These are phyloP conservation scores for Chinchilla lanigera DNA, from an alignment of 2,113 vertebrate species.

Conservation along the genomic window DNA sequence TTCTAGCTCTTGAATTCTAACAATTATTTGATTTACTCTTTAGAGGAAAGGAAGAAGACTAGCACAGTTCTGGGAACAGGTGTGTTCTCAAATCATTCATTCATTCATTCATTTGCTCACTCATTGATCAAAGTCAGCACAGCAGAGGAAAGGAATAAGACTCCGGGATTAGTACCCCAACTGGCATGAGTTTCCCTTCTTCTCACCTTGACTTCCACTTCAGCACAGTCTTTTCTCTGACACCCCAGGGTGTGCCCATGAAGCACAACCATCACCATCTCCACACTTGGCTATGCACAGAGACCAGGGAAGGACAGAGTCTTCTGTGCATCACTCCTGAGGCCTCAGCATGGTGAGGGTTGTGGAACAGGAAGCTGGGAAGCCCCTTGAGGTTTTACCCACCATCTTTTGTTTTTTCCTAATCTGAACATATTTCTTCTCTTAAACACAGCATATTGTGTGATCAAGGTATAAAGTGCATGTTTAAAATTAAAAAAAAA, in stretches of 20 bases:
- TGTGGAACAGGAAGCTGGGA: neutral
- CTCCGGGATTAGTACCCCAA: neutral
- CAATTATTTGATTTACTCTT: neutral
- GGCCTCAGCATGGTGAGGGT: neutral
- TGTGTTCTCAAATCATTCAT: neutral
- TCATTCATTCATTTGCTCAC: neutral
- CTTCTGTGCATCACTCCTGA: too few species aligned
- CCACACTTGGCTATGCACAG: rapidly evolving
- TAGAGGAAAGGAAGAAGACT: neutral
- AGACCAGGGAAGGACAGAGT: neutral
- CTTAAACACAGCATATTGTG: neutral
- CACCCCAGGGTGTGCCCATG: neutral
- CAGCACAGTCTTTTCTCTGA: neutral
- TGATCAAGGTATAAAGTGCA: neutral
- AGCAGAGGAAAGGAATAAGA: neutral
- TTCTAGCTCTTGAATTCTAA: neutral
- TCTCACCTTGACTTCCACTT: neutral
- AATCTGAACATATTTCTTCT: neutral
- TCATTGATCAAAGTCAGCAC: neutral
- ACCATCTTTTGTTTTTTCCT: neutral
- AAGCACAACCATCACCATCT: neutral
- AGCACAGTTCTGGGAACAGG: neutral
- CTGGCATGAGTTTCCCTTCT: neutral
- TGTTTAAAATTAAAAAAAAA: neutral
- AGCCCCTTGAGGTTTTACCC: neutral